These are phyloP conservation scores for Atrina japonica DNA, from an alignment of 2,888 invertebrate species.

Conservation along the genomic window DNA sequence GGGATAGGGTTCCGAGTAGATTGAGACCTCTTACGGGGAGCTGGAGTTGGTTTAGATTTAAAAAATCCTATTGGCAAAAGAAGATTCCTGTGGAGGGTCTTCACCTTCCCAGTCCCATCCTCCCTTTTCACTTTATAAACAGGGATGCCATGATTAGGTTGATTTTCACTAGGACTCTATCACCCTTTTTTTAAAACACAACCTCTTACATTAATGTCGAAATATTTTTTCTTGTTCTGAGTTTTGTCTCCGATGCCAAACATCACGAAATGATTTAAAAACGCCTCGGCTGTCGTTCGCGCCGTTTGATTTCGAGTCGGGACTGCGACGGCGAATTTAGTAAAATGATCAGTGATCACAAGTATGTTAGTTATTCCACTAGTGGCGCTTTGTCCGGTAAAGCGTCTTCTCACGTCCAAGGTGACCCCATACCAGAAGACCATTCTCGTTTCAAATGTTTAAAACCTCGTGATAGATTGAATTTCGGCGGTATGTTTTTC, in stretches of 20 bases:
- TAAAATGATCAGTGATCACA: slow-evolving; percentile 41
- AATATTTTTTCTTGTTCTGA: too few species aligned
- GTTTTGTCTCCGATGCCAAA: slow-evolving; percentile 28
- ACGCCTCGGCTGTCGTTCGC: too few species aligned
- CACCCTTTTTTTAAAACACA: background rate
- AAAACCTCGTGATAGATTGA: slow-evolving; percentile 5
- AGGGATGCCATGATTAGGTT: slow-evolving; percentile 1
- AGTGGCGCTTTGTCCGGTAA: slow-evolving; percentile 20
- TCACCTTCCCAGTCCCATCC: background rate
- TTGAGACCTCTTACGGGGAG: background rate
- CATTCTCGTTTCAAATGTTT: slow-evolving; percentile 3
- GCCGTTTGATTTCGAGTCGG: too few species aligned
- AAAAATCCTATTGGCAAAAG: background rate
- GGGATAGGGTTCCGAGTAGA: too few species aligned
- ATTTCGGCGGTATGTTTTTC: too few species aligned
- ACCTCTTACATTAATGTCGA: slow-evolving; percentile 3
- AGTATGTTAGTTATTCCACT: slow-evolving; percentile 19
- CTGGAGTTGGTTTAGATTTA: background rate
- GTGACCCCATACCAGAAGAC: slow-evolving; percentile 37
- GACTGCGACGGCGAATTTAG: too few species aligned
- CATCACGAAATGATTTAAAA: too few species aligned
- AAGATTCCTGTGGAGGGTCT: slow-evolving; percentile 6
- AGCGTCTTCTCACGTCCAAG: slow-evolving; percentile 37
- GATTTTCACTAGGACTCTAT: slow-evolving; percentile 12
- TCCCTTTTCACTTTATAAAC: slow-evolving; percentile 2